These are phyloP conservation scores for Oscheius sp. DNA, from an alignment of 2,888 invertebrate species.

Conservation along the genomic window DNA sequence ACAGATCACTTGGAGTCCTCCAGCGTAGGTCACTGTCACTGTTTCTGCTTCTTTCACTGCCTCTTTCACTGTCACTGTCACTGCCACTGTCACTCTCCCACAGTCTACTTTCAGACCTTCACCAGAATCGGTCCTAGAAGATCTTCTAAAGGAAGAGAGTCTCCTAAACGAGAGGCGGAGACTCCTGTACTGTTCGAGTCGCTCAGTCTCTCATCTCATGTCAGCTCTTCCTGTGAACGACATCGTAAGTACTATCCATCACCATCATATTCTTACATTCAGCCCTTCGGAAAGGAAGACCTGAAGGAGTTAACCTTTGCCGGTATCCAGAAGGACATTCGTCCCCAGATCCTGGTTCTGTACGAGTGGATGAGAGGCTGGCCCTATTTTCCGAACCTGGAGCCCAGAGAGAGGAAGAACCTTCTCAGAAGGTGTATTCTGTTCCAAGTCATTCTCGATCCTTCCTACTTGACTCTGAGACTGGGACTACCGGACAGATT, in stretches of 20 bases:
- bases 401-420: constrained; percentile 45
- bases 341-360: constrained; percentile 57
- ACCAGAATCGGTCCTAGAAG: constrained; percentile 48
- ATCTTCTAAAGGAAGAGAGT: constrained; percentile 51
- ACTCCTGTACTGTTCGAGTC: constrained; percentile 50
- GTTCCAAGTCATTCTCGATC: constrained; percentile 61
- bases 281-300: constrained; percentile 55
- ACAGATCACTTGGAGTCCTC: constrained; percentile 23
- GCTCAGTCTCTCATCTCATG: constrained; percentile 45
- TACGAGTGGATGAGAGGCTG: constrained; percentile 62
- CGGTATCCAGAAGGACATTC: constrained; percentile 54
- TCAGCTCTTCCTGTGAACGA: constrained; percentile 49
- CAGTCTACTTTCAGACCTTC: constrained; percentile 9
- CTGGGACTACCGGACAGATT: constrained; percentile 58
- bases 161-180: constrained; percentile 55
- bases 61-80: background rate
- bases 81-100: background rate
- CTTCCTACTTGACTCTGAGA: constrained; percentile 52
- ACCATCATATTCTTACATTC: constrained; percentile 4
- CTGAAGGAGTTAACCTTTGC: constrained; percentile 55
- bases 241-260: constrained; percentile 44
- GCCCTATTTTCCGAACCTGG: constrained; percentile 51
- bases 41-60: background rate
- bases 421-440: constrained; percentile 57
- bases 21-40: background rate